Percentiles rank a stretch among this genome's conserved stretches.
These are phyloP conservation scores for Oceanodroma tethys DNA, from an alignment of 2,113 vertebrate species.

Conservation along the genomic window DNA sequence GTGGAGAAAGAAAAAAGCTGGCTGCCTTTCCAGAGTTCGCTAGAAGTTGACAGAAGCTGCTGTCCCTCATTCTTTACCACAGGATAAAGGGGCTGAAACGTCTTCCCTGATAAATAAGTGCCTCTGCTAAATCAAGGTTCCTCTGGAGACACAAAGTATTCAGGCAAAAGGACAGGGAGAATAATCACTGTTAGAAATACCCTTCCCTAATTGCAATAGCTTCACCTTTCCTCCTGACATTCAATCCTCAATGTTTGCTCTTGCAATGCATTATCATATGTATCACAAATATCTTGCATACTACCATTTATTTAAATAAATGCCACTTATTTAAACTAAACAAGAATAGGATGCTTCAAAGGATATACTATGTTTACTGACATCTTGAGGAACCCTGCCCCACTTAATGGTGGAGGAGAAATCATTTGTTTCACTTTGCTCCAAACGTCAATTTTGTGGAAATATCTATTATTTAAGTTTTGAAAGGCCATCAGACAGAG, in stretches of 20 bases:
- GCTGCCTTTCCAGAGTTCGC: background rate
- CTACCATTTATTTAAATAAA: background rate
- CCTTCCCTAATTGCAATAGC: background rate
- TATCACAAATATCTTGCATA: background rate
- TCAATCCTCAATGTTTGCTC: background rate
- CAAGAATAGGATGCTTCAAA: background rate
- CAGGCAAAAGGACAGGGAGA: background rate
- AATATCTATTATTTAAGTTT: background rate
- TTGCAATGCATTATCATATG: background rate
- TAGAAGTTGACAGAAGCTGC: background rate
- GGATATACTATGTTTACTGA: background rate
- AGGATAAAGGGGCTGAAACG: background rate
- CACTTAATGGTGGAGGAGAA: background rate
- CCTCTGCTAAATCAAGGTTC: background rate
- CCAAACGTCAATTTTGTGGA: background rate
- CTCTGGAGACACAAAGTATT: background rate
- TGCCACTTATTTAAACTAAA: background rate
- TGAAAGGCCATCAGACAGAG: conserved; percentile 9
- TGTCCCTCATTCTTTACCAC: background rate
- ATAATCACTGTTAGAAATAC: background rate
- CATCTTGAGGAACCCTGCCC: background rate
- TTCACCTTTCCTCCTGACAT: background rate
- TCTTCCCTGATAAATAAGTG: background rate
- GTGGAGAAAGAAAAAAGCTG: background rate
- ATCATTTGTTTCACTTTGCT: background rate